phyloP scores from a whole-genome alignment of 2,888 invertebrate species.

The Orthonychiurus folsomi region DNA sequence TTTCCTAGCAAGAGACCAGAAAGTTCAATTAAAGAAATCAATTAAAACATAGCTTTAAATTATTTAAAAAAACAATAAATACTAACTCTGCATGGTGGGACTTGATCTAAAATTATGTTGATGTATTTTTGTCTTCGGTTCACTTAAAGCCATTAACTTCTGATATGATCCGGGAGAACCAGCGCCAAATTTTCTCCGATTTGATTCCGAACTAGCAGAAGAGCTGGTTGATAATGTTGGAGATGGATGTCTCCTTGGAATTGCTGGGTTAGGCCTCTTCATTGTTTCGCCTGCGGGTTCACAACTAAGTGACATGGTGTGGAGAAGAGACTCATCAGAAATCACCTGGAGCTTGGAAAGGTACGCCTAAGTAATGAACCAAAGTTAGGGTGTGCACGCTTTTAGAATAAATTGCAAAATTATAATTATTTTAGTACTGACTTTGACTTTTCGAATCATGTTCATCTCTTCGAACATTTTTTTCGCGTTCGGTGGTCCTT shows the following conservation, averaged over 20 bases:
- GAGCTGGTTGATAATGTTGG: constrained; percentile 88
- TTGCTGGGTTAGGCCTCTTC: constrained; percentile 41
- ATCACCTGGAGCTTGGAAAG: constrained; percentile 83
- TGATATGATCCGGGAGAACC: constrained; percentile 95
- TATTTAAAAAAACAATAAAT: background rate
- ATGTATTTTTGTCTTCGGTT: constrained; percentile 42
- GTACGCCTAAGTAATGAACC: constrained; percentile 55
- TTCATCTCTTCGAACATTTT: constrained; percentile 90
- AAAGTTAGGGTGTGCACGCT: background rate
- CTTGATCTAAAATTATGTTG: background rate
- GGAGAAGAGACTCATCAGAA: constrained; percentile 81
- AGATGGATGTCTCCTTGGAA: constrained; percentile 74
- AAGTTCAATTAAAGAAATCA: too few species aligned
- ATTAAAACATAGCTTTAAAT: background rate
- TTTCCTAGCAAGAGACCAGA: background rate
- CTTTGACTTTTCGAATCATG: constrained; percentile 38
- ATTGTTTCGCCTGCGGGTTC: constrained; percentile 53
- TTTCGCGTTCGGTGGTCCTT: constrained; percentile 68
- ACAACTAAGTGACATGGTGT: constrained; percentile 80
- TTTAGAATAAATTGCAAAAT: constrained; percentile 15
- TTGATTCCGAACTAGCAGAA: constrained; percentile 25
- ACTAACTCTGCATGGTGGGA: background rate
- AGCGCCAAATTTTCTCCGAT: constrained; percentile 52
- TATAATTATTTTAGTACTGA: too few species aligned
- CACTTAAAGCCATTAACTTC: constrained; percentile 84